These are phyloP conservation scores for Cyanistes caeruleus DNA, from an alignment of 2,113 vertebrate genomes.

Conservation along the genomic window DNA sequence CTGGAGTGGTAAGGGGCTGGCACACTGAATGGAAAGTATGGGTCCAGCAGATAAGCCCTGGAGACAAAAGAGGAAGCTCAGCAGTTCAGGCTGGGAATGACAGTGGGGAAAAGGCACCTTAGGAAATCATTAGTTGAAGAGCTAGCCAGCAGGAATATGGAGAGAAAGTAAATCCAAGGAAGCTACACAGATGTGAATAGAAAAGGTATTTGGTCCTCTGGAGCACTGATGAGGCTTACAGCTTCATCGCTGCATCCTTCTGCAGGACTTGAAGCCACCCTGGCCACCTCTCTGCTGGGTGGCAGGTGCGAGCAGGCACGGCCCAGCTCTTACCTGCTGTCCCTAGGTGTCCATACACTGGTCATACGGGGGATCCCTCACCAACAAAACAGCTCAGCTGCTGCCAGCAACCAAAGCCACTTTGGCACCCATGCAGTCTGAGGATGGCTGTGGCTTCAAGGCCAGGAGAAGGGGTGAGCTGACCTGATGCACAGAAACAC, in stretches of 20 bases:
- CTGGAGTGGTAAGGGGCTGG: neutral
- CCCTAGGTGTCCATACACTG: neutral
- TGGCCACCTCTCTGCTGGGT: neutral
- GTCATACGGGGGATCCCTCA: accelerated
- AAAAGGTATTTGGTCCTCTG: neutral
- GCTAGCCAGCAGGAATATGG: neutral
- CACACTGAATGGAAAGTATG: neutral
- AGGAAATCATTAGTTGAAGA: neutral
- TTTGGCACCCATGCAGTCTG: no score
- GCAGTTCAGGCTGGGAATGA: neutral
- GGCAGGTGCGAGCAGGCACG: neutral
- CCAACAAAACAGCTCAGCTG: neutral
- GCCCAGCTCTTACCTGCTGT: neutral
- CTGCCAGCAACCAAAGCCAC: neutral
- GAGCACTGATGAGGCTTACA: accelerated
- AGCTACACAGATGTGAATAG: neutral
- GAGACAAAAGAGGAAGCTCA: neutral
- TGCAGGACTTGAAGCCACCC: neutral
- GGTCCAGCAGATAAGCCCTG: neutral
- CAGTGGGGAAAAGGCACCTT: neutral
- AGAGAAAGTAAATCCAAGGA: neutral
- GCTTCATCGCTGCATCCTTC: neutral
- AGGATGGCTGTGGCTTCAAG: accelerated
- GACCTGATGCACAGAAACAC: accelerated
- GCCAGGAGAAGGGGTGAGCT: accelerated